Evolutionary conservation across 1,140 invertebrate species (phyloP).

Genomic region (Aphelinus atriplicis): DNA sequence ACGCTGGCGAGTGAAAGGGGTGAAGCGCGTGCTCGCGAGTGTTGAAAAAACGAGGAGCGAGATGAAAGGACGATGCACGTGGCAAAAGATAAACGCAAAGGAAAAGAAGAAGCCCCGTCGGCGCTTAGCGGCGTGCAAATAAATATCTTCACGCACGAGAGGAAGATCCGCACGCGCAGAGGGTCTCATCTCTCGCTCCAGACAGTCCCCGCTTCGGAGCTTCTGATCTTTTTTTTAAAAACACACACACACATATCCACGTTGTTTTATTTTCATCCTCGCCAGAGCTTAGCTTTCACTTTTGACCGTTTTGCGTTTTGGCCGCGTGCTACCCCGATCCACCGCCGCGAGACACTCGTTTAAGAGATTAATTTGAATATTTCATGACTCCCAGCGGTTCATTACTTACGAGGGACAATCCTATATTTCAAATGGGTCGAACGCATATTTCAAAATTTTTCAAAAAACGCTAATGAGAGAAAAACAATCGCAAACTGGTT

Average conservation of each 20-base stretch:
- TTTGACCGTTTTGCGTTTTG: slow-evolving; percentile 5
- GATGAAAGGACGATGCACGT: slow-evolving; percentile 4
- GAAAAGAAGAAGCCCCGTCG: slow-evolving; percentile 11
- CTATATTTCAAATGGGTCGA: slow-evolving; percentile 17
- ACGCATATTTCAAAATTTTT: slow-evolving; percentile 13
- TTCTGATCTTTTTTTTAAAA: background rate
- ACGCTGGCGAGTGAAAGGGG: too few species aligned
- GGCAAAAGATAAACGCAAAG: slow-evolving; percentile 12
- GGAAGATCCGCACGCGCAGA: slow-evolving; percentile 34
- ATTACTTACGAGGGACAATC: slow-evolving; percentile 25
- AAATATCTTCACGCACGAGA: slow-evolving; percentile 46
- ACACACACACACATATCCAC: background rate
- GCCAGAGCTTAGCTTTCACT: slow-evolving; percentile 7
- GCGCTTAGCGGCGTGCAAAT: slow-evolving; percentile 49
- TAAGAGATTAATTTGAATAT: slow-evolving; percentile 36
- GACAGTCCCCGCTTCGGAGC: background rate
- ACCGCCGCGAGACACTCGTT: background rate
- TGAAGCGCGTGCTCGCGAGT: too few species aligned
- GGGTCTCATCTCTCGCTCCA: slow-evolving; percentile 34
- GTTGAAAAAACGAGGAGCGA: background rate
- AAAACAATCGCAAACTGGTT: too few species aligned
- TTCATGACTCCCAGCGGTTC: slow-evolving; percentile 35
- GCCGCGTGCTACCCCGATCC: background rate
- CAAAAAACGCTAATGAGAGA: too few species aligned
- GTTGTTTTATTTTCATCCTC: background rate